Conservation (phyloP, 2,113 vertebrate species). For the Onychostoma macrolepis region DNA sequence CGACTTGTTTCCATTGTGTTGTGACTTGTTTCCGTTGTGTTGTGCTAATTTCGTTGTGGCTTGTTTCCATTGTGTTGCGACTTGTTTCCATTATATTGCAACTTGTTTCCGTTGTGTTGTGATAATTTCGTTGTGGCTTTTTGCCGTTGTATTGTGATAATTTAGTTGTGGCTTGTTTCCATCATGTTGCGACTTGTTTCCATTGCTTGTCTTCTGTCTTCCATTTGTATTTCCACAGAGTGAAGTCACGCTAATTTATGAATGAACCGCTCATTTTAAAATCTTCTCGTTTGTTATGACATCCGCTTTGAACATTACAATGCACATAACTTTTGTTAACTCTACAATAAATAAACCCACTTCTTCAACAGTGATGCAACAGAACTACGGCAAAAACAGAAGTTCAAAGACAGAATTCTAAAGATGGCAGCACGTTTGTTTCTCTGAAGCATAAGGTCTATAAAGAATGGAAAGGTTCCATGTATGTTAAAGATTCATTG, state of each 20-base stretch:
- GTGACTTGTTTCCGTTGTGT: too few species aligned
- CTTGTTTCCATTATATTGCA: too few species aligned
- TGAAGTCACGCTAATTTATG: background rate
- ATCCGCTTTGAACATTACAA: background rate
- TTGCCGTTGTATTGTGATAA: too few species aligned
- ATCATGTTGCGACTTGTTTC: too few species aligned
- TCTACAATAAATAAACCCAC: too few species aligned
- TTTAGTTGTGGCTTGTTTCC: too few species aligned
- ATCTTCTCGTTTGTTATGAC: background rate
- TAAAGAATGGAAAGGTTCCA: background rate
- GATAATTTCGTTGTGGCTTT: too few species aligned
- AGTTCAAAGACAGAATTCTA: background rate
- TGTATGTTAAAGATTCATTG: background rate
- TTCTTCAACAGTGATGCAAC: background rate
- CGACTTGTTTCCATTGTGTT: too few species aligned
- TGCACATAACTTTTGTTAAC: background rate
- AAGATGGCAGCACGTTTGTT: background rate
- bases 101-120: too few species aligned
- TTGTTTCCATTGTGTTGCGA: too few species aligned
- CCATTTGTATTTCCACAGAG: background rate
- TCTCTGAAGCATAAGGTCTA: background rate
- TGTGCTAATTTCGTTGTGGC: too few species aligned
- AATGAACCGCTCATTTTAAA: background rate
- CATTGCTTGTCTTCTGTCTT: background rate
- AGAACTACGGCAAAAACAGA: background rate